Conservation (phyloP, 2,797 vertebrate species). For the Lepilemur ruficaudatus region DNA sequence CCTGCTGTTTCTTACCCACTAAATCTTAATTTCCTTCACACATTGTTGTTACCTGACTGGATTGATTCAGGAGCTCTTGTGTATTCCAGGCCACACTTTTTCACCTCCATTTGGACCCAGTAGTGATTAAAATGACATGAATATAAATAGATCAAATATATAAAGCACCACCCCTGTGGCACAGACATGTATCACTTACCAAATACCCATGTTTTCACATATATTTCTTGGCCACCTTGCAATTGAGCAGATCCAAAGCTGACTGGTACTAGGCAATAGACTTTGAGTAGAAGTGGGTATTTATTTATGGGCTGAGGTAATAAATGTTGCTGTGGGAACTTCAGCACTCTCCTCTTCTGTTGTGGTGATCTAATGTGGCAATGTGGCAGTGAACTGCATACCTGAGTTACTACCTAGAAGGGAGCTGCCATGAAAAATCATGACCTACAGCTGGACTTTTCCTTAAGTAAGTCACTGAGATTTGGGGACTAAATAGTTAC, state of each 20-base stretch:
- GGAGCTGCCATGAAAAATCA: not conserved
- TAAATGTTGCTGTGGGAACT: not conserved
- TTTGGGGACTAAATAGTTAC: not conserved
- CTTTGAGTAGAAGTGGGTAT: not conserved
- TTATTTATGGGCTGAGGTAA: not conserved
- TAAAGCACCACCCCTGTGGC: not conserved
- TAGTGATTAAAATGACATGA: not conserved
- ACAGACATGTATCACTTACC: not conserved
- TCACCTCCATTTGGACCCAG: not conserved
- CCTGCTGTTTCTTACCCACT: not conserved
- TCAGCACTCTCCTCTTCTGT: not conserved
- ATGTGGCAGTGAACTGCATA: not conserved
- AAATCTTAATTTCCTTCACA: not conserved
- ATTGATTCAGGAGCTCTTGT: not conserved
- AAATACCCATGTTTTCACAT: not conserved
- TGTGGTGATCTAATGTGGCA: not conserved
- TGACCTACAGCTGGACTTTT: not conserved
- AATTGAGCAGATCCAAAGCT: not conserved
- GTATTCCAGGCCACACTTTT: not conserved
- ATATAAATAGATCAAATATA: not conserved
- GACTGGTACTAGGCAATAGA: not conserved
- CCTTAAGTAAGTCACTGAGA: not conserved
- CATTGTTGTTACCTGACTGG: not conserved
- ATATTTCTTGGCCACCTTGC: not conserved
- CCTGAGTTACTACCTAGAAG: not conserved